Evolutionary conservation across 35 echinoderm and acorn worm genomes (phyloP).

Genomic region (Lytechinus variegatus): DNA sequence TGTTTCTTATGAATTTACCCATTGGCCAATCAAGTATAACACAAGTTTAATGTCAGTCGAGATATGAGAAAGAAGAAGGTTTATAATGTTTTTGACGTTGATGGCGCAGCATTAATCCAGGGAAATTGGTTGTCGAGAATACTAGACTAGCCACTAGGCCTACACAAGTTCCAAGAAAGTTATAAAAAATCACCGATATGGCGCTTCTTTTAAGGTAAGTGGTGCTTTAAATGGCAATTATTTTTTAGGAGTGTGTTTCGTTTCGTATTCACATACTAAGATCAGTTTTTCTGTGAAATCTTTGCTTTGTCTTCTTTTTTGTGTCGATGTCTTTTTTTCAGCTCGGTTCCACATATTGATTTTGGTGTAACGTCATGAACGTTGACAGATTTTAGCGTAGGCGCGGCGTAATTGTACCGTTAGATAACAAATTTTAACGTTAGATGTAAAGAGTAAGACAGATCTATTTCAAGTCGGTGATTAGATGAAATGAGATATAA

Average conservation of each 20-base stretch:
- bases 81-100: background rate
- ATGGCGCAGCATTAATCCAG: background rate
- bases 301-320: background rate
- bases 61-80: no score
- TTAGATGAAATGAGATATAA: no score
- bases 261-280: background rate
- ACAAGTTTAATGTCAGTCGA: no score
- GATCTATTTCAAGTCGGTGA: background rate
- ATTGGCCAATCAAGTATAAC: no score
- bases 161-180: background rate
- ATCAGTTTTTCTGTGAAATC: background rate
- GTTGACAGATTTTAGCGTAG: background rate
- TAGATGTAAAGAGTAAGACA: no score
- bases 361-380: background rate
- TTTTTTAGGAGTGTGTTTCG: background rate
- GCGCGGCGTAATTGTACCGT: no score
- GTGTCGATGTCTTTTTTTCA: background rate
- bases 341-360: background rate
- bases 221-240: background rate
- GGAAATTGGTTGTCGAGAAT: background rate
- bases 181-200: background rate
- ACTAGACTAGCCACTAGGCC: no score
- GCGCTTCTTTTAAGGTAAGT: background rate
- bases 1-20: no score
- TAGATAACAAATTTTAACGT: no score